Base-by-base conservation (phyloP, 2,888 invertebrate genomes). In the Drosophila flavopinicola region DNA sequence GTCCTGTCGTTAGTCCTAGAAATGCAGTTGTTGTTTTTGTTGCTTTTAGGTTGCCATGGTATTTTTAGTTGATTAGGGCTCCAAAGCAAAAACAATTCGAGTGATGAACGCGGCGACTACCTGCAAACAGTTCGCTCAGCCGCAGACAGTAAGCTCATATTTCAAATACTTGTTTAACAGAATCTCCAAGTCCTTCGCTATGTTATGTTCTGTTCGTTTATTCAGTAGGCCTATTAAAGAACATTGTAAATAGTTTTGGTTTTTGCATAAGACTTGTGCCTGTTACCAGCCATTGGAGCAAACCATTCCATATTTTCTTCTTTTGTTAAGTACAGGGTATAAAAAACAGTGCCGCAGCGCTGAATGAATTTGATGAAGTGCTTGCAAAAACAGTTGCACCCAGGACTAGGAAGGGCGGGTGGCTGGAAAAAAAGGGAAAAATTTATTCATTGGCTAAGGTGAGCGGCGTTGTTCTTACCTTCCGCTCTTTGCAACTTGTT, bases 361-460 rank as follows among this genome's bases (percentile, higher is more conserved):
- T 79, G 77, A 79, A 85, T 85, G 77, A 86, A 79, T 86, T 80
- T 80, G 80, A 80, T 80, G 84, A 85, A 80, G 86, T 83, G 84
- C 76, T 67, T 69, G 78, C 44, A 66, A 75, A 63, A 66, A 66
- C 70, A 53, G 67, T 64, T 45, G 56, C 64, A 54, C 30, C 51
- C 35, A 52, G 27, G 17, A 33, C 11, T 13, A 25, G 6, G 11
- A 15, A n/a, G 24, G 20, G 17, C 35, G 64, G n/a, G 6, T 24
- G 11, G 32, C 13, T 17, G 20, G 23, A 24, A 23, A 39, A 25
- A 38, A 56, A 60, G 63, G 68, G 66, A 64, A 69, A 74, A 49
- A 47, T 44, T 29, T 64, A 74, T 71, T 66, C 70, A 78, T 75
- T 70, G 59, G 73, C 67, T 71, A 58, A 87, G 77, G 68, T 68